A percentile compares a stretch with the other conserved stretches of the same genome.
Evolutionary conservation across 2,888 invertebrate genomes (phyloP).

Genomic region (Crioceris asparagi): DNA sequence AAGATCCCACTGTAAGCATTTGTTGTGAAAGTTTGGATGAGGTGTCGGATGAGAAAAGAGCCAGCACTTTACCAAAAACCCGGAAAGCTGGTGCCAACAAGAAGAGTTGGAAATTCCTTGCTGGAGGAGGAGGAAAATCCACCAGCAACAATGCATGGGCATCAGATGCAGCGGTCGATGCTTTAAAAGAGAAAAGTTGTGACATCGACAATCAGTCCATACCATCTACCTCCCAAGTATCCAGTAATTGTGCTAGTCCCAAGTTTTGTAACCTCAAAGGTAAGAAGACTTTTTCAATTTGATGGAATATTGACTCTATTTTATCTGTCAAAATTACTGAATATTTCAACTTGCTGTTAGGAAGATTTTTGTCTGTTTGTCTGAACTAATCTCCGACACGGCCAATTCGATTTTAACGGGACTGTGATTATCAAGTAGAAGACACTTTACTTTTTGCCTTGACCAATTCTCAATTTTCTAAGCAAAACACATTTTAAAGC

Average conservation of each 20-base stretch:
- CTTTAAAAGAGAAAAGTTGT: slow-evolving; percentile 6
- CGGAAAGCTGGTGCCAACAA: slow-evolving; percentile 21
- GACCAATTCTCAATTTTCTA: too few species aligned
- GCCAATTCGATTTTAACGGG: too few species aligned
- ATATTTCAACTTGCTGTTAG: too few species aligned
- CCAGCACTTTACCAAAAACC: slow-evolving; percentile 33
- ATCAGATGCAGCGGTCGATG: slow-evolving; percentile 29
- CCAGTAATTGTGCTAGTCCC: slow-evolving; percentile 31
- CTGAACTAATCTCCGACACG: too few species aligned
- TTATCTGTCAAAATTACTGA: too few species aligned
- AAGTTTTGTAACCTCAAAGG: slow-evolving; percentile 18
- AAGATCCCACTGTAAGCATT: slow-evolving; percentile 24
- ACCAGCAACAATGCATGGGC: too few species aligned
- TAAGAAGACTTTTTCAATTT: too few species aligned
- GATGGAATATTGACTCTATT: too few species aligned
- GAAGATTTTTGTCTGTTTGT: too few species aligned
- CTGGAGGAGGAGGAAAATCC: slow-evolving; percentile 22
- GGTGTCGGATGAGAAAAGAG: slow-evolving; percentile 25
- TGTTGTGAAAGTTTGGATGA: slow-evolving; percentile 31
- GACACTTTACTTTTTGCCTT: too few species aligned
- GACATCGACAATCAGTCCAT: slow-evolving; percentile 30
- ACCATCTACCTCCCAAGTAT: slow-evolving; percentile 34
- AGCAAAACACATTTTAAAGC: too few species aligned
- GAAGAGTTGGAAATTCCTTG: slow-evolving; percentile 35
- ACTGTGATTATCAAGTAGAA: too few species aligned